These are phyloP conservation scores for Eulacestoma nigropectus DNA, from an alignment of 2,113 vertebrate genomes.

Conservation along the genomic window DNA sequence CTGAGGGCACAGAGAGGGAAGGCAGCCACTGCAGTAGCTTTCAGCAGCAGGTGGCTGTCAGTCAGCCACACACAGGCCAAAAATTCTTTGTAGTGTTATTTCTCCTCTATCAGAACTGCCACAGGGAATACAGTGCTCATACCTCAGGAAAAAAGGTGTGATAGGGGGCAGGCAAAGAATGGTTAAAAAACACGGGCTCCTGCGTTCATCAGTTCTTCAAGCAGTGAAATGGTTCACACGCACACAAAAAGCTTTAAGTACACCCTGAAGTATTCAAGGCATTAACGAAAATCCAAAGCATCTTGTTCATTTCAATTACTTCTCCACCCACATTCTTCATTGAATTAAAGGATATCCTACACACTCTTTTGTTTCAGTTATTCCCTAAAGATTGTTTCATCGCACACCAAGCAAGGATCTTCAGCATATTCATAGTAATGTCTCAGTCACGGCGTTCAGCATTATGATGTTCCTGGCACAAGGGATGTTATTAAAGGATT, in stretches of 20 bases:
- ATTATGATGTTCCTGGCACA: not conserved
- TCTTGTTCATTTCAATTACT: slow-evolving; percentile 56
- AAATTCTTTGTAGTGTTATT: not conserved
- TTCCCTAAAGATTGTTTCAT: slow-evolving; percentile 42
- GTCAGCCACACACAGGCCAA: not conserved
- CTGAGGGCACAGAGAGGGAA: not conserved
- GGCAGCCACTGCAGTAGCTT: not conserved
- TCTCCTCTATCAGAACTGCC: not conserved
- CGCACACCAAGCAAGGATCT: slow-evolving; percentile 11
- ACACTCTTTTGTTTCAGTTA: slow-evolving; percentile 40
- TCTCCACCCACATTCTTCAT: slow-evolving; percentile 64
- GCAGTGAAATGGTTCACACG: not conserved
- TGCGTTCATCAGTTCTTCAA: not conserved
- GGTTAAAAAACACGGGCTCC: not conserved
- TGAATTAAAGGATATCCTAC: slow-evolving; percentile 68
- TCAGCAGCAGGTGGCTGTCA: not conserved
- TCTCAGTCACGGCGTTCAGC: not conserved
- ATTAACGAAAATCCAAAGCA: slow-evolving; percentile 25
- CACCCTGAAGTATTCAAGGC: slow-evolving; percentile 11
- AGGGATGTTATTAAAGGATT: slow-evolving; percentile 37
- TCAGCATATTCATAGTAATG: not conserved
- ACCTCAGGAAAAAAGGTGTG: not conserved
- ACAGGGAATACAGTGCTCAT: not conserved
- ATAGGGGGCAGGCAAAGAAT: not conserved
- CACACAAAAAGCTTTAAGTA: not conserved